These are phyloP conservation scores for Nycticebus coucang DNA, from an alignment of 2,113 vertebrate genomes.

Conservation along the genomic window DNA sequence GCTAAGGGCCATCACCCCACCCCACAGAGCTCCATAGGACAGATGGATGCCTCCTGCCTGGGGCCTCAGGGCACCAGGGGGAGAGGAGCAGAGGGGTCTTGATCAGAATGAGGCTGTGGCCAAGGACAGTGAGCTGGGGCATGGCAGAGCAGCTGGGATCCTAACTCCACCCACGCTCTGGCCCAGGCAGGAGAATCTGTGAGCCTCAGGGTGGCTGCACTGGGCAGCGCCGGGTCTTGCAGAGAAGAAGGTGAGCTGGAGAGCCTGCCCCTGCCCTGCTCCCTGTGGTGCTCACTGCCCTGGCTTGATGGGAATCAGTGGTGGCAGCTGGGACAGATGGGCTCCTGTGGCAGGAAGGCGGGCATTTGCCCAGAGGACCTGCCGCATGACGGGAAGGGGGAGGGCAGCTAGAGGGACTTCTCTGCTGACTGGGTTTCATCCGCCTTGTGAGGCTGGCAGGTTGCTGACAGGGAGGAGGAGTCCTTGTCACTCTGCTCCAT, in stretches of 20 bases:
- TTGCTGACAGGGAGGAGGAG: not conserved
- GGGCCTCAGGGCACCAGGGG: not conserved
- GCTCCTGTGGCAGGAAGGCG: fast-evolving
- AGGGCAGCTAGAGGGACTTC: not conserved
- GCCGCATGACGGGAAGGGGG: not conserved
- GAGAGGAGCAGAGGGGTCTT: not conserved
- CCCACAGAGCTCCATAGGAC: not conserved
- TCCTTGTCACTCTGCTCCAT: fast-evolving
- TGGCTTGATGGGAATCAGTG: not conserved
- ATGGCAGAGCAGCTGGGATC: not conserved
- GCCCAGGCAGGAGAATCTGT: not conserved
- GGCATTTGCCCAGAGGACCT: not conserved
- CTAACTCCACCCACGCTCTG: not conserved
- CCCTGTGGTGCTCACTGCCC: not conserved
- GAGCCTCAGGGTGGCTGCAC: not conserved
- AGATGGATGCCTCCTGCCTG: not conserved
- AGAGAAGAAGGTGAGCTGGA: not conserved
- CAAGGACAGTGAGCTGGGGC: not conserved
- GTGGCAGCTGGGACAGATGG: not conserved
- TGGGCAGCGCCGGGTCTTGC: not conserved
- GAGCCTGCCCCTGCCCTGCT: fast-evolving
- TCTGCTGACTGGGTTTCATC: not conserved
- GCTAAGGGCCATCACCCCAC: not conserved
- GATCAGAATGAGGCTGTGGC: not conserved
- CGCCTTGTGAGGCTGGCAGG: not conserved